Base-by-base conservation (phyloP, 2,888 invertebrate species). In the Thymelicus sylvestris region DNA sequence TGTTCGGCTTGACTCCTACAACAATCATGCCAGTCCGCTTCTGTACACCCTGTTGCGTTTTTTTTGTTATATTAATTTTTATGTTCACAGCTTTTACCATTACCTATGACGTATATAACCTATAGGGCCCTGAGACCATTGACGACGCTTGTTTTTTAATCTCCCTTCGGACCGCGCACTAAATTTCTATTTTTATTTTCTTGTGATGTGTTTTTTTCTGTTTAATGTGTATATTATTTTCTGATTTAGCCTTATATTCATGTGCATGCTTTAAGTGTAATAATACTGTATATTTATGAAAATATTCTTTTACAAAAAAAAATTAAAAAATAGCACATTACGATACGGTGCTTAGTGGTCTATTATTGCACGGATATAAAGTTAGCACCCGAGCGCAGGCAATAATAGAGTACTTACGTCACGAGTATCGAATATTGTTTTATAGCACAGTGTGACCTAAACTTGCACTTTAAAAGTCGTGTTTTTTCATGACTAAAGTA, bases 231-330 rank as follows among this genome's bases (percentile, higher is more conserved):
- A 38, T 55, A 15, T 38, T 19, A 48, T 67, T 31, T 57, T 44
- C 12, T 67, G 3, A 8, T 55, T 55, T 24, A 41, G 62, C 15
- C 44, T 62, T 31, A 55, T 62, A 52, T 55, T 44, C 55, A 68
- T 68, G 44, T 68, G 68, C 68, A 68, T 68, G 68, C 55, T 68
- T 41, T 15, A 6, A 10, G 44, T 68, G 68, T 68, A 62, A 63
- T 47, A 15, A 52, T 68, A 68, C 62, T 68, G 52, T 24, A 38
- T 47, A n/a, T 63, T 31, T 38, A 41, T 41, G 4, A 44, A 44
- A 44, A 12, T 12, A 12, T 12, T 44, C 0, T 44, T 10, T 10
- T 8, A 12, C 3, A 44, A 44, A 8, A 44, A 44, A 44, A 12
- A 10, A 12, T 10, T 2, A 10, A 44, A 44, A 5, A 5, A 31